Evolutionary conservation across 2,888 invertebrate species (phyloP), one percentile per base, ranked within the genome.

Genomic region (Operophtera brumata): DNA sequence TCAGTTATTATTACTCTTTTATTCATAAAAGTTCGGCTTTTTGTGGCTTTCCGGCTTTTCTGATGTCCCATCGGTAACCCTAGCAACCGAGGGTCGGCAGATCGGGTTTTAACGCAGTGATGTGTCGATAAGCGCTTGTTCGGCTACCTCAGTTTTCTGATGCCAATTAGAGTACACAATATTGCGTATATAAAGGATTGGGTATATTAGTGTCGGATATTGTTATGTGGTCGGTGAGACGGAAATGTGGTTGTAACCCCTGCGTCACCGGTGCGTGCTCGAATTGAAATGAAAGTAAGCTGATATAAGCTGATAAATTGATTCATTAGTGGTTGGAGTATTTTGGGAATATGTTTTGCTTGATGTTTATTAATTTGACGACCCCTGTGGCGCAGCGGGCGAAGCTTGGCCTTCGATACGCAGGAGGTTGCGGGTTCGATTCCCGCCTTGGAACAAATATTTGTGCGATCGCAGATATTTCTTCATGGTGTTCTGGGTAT

Each of bases 111-210:
- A 73, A 75, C 65, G 66, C 75, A 80, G 68, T 75, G 84, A 84
- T 84, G 86, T 82, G 86, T 62, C 68, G 85, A 82, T 86, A 86
- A 86, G 82, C 86, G 77, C 77, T 80, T 82, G 79, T 86, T 84
- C 83, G 80, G 84, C 73, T 77, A 83, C 86, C 85, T 79, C 82
- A 81, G 74, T 85, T 86, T 82, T 80, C 83, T 82, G 83, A 84
- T 87, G 86, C 89, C 87, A 90, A 90, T 90, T 90, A 90, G 81
- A 79, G 75, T 74, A 80, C 79, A 84, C 86, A 87, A 84, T 86
- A 84, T 85, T 83, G 79, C 73, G 75, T 63, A 70, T 67, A 71
- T 73, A 82, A 86, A 83, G 85, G 86, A 86, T 84, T 83, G 80
- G 78, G 56, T 44, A 80, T 87, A 89, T 89, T 86, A 86, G 76